phyloP scores from a whole-genome alignment of 2,797 vertebrate species.

The Gobionotothen gibberifrons region DNA sequence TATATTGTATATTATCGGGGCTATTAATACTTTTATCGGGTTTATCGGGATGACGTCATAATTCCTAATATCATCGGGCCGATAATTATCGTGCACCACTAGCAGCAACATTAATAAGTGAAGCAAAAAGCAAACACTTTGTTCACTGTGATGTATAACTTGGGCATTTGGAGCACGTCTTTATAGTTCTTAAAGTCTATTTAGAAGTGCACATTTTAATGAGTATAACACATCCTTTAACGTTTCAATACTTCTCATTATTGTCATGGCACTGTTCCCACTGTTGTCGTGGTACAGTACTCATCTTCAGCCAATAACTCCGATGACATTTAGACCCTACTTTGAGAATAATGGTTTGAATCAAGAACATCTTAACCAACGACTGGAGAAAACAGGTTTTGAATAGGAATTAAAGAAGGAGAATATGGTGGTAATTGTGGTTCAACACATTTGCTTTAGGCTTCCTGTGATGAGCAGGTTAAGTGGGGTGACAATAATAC shows the following conservation, averaged over 20 bases:
- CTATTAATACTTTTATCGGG: too few relatives aligned
- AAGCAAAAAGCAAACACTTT: background rate
- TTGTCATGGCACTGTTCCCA: background rate
- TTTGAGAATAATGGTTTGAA: conserved; percentile 15
- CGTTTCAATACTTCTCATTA: background rate
- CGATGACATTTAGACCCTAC: conserved; percentile 7
- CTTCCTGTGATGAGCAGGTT: conserved; percentile 71
- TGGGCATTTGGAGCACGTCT: background rate
- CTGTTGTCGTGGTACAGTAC: background rate
- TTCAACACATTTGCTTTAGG: conserved; percentile 43
- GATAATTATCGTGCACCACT: too few relatives aligned
- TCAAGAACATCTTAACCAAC: background rate
- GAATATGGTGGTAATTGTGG: conserved; percentile 20
- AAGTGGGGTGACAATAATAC: conserved; percentile 82
- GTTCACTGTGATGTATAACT: background rate
- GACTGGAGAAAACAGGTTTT: conserved; percentile 10
- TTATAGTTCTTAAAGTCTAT: background rate
- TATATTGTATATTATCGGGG: too few relatives aligned
- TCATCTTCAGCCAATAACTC: background rate
- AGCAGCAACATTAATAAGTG: background rate
- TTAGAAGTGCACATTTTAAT: background rate
- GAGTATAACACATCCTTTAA: background rate
- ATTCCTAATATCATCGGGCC: too few relatives aligned
- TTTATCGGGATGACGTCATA: too few relatives aligned
- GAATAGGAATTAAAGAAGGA: conserved; percentile 15